Evolutionary conservation across 2,888 invertebrate species (phyloP).

Genomic region (Platypus cylindrus): DNA sequence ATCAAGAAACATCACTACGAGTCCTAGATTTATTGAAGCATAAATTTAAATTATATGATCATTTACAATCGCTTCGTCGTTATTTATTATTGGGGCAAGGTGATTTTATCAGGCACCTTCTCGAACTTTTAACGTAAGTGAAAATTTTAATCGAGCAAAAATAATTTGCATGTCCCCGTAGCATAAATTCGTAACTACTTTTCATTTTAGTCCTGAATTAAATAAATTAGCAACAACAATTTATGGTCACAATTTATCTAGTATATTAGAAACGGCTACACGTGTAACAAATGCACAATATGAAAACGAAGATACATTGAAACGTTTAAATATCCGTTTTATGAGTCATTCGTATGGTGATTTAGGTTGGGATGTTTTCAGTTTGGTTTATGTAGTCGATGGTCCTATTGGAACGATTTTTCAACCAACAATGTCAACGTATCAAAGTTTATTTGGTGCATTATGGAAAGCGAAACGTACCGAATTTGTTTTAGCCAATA

Average conservation of each 20-base stretch:
- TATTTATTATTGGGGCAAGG: conserved; percentile 91
- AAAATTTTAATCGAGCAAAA: neutral
- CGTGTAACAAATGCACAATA: conserved; percentile 89
- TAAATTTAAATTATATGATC: conserved; percentile 80
- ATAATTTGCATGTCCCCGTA: too few species aligned
- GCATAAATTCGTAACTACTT: too few species aligned
- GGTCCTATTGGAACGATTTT: conserved; percentile 81
- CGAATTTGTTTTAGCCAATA: conserved; percentile 69
- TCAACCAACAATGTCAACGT: conserved; percentile 59
- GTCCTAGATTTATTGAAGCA: conserved; percentile 76
- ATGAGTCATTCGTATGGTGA: conserved; percentile 45
- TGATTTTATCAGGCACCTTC: conserved; percentile 87
- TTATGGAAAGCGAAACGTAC: conserved; percentile 84
- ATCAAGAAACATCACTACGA: conserved; percentile 73
- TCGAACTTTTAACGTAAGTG: conserved; percentile 79
- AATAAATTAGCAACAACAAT: conserved; percentile 76
- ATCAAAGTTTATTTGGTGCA: conserved; percentile 74
- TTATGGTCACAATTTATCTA: conserved; percentile 77
- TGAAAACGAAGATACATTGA: conserved; percentile 82
- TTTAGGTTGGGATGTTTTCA: conserved; percentile 70
- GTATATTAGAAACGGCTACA: conserved; percentile 73
- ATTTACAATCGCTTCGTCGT: conserved; percentile 78
- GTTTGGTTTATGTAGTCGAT: conserved; percentile 74
- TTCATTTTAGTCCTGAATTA: conserved; percentile 69
- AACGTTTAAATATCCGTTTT: conserved; percentile 64